A percentile compares a stretch with the other conserved stretches of the same genome.
Evolutionary conservation across 2,113 vertebrate species (phyloP).

Genomic region (Petaurus breviceps): DNA sequence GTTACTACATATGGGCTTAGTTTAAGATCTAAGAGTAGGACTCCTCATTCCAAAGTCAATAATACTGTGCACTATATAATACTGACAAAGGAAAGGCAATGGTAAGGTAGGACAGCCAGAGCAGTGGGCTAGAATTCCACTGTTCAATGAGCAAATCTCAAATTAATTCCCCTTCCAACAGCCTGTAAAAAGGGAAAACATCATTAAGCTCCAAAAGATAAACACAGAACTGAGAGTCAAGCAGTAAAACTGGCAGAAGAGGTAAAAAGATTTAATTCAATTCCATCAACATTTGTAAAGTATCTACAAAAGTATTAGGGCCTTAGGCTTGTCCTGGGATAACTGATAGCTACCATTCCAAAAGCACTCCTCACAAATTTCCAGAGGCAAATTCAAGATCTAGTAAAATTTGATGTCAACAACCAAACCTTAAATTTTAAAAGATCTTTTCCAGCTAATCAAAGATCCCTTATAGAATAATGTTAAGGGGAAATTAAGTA

Average conservation of each 20-base stretch:
- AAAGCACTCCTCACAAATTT: not conserved
- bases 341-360: not conserved
- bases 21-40: not conserved
- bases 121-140: not conserved
- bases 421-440: not conserved
- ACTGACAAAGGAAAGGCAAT: not conserved
- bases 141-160: not conserved
- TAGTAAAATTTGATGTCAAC: not conserved
- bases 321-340: not conserved
- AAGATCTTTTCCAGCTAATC: not conserved
- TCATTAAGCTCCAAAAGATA: not conserved
- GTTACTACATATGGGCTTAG: not conserved
- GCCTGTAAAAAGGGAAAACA: not conserved
- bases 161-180: not conserved
- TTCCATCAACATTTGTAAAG: not conserved
- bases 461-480: not conserved
- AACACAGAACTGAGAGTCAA: not conserved
- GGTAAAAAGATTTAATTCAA: not conserved
- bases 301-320: not conserved
- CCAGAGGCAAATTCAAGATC: not conserved
- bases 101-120: not conserved
- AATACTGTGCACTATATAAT: not conserved
- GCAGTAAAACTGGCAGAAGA: not conserved
- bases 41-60: not conserved
- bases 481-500: conserved; percentile 14